These are phyloP conservation scores for Oscheius sp. DNA, from an alignment of 2,888 invertebrate species.

Conservation along the genomic window DNA sequence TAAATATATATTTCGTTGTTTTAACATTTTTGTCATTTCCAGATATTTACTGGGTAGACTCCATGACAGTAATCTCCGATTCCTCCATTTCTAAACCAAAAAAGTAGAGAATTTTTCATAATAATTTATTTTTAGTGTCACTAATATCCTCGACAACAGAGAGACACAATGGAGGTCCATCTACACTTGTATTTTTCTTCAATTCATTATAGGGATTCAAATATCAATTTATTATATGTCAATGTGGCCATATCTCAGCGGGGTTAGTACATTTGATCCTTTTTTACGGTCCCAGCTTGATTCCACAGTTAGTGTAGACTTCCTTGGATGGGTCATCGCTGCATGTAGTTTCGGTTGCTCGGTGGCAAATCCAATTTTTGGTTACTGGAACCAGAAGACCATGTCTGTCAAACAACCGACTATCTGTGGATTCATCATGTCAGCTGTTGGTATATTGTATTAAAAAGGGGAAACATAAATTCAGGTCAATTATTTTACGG, in stretches of 20 bases:
- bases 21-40: no score
- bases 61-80: constrained; percentile 2
- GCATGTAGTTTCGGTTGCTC: constrained; percentile 49
- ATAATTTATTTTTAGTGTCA: not conserved
- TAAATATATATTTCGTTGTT: no score
- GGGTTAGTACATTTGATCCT: no score
- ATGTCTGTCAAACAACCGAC: constrained; percentile 44
- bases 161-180: constrained; percentile 40
- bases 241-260: constrained; percentile 38
- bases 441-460: constrained; percentile 35
- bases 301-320: constrained; percentile 41
- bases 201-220: constrained; percentile 38
- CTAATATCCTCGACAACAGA: not conserved
- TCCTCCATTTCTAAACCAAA: not conserved
- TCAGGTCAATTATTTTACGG: constrained; percentile 43
- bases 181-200: constrained; percentile 38
- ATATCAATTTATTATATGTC: constrained; percentile 41
- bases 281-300: constrained; percentile 52
- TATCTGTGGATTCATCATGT: constrained; percentile 39
- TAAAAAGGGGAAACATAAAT: not conserved
- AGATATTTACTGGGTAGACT: no score
- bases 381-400: constrained; percentile 50
- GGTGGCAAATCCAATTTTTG: constrained; percentile 48
- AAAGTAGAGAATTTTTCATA: not conserved
- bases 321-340: constrained; percentile 52